A percentile compares a stretch with the other conserved stretches of the same genome.
phyloP scores from a whole-genome alignment of 2,888 invertebrate species.

The Melinaea menophilus region DNA sequence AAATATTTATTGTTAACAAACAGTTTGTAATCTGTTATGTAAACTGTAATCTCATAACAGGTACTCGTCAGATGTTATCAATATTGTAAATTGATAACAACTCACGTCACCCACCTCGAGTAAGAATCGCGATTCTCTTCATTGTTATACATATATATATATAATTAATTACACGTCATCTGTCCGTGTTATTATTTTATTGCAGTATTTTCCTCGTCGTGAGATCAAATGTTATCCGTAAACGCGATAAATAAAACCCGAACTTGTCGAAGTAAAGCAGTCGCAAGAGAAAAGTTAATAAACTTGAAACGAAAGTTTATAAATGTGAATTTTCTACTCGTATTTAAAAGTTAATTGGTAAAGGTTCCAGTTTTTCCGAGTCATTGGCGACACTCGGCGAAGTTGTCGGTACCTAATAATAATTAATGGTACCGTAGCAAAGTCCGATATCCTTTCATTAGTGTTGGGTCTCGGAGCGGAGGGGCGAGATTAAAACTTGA shows the following conservation, averaged over 20 bases:
- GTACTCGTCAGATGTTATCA: too few species aligned
- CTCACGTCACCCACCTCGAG: not conserved
- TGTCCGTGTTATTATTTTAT: not conserved
- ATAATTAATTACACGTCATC: not conserved
- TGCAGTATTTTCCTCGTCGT: not conserved
- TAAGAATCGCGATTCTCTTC: too few species aligned
- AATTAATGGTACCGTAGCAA: constrained; percentile 71
- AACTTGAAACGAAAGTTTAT: constrained; percentile 21
- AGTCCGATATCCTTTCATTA: constrained; percentile 77
- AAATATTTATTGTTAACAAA: not conserved
- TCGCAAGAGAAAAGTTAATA: not conserved
- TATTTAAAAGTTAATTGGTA: constrained; percentile 59
- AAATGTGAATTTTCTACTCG: constrained; percentile 47
- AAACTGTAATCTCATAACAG: too few species aligned
- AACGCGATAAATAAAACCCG: not conserved
- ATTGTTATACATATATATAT: not conserved
- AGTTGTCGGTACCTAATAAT: constrained; percentile 71
- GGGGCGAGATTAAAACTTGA: constrained; percentile 73
- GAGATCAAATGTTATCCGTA: not conserved
- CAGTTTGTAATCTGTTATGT: not conserved
- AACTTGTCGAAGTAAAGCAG: too few species aligned
- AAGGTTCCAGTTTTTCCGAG: constrained; percentile 68
- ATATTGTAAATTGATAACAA: not conserved
- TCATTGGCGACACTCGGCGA: constrained; percentile 60
- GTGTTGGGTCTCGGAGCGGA: constrained; percentile 56